Conservation (phyloP, 1,140 invertebrate species). For the Batillaria attramentaria region DNA sequence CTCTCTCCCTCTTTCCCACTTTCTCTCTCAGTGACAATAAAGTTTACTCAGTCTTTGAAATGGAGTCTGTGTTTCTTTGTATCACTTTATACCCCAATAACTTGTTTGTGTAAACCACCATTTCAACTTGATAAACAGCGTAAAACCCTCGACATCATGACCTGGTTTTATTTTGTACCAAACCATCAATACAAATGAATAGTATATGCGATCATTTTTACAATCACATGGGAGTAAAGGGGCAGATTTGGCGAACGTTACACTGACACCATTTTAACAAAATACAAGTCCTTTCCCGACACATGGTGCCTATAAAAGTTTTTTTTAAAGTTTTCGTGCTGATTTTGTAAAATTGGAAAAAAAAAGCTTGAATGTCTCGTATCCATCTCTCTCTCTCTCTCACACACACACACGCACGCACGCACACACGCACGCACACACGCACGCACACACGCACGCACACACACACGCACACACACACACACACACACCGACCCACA, state of each 20-base stretch:
- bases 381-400: background rate
- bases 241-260: background rate
- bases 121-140: no score
- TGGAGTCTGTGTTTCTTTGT: no score
- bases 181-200: no score
- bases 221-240: background rate
- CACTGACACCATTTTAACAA: background rate
- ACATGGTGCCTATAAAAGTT: background rate
- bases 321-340: background rate
- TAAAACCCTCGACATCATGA: no score
- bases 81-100: no score
- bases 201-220: background rate
- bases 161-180: no score
- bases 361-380: background rate
- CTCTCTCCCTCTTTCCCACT: no score
- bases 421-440: background rate
- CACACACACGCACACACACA: background rate
- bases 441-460: background rate
- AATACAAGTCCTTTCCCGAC: background rate
- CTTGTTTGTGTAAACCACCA: no score
- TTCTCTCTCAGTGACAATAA: no score
- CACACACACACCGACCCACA: constrained; percentile 8
- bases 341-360: background rate
- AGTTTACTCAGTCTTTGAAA: no score
- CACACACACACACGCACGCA: background rate